Conservation (phyloP, 2,888 invertebrate species). For the Lasioglossum figueresi region DNA sequence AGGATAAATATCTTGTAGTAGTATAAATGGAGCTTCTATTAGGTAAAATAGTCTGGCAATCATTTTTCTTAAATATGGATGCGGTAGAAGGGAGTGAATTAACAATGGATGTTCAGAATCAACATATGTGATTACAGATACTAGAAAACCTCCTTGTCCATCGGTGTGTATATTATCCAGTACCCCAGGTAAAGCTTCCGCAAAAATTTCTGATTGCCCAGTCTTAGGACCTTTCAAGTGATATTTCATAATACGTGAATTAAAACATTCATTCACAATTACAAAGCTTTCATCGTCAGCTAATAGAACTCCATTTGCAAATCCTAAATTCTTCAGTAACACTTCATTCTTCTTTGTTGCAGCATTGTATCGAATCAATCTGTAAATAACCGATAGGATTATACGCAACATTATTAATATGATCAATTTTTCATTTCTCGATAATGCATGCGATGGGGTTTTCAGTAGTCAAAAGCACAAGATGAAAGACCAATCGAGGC, state of each 20-base stretch:
- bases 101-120: slow-evolving; percentile 87
- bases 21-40: slow-evolving; percentile 87
- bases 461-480: too few species aligned
- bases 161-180: slow-evolving; percentile 87
- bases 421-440: too few species aligned
- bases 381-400: slow-evolving; percentile 81
- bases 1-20: slow-evolving; percentile 88
- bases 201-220: slow-evolving; percentile 92
- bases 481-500: too few species aligned
- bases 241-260: slow-evolving; percentile 89
- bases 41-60: slow-evolving; percentile 86
- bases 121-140: slow-evolving; percentile 86
- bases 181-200: slow-evolving; percentile 91
- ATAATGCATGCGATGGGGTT: too few species aligned
- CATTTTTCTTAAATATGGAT: slow-evolving; percentile 89
- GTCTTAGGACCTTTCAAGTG: slow-evolving; percentile 92
- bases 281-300: slow-evolving; percentile 93
- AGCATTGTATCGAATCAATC: slow-evolving; percentile 92
- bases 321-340: slow-evolving; percentile 90
- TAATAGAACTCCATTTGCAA: slow-evolving; percentile 94
- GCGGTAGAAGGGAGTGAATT: slow-evolving; percentile 85
- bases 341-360: slow-evolving; percentile 91
- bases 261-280: slow-evolving; percentile 90
- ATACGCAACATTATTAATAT: background rate
- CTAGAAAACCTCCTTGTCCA: slow-evolving; percentile 89